Evolutionary conservation across 2,113 vertebrate genomes (phyloP).

Genomic region (Brachionichthys hirsutus): DNA sequence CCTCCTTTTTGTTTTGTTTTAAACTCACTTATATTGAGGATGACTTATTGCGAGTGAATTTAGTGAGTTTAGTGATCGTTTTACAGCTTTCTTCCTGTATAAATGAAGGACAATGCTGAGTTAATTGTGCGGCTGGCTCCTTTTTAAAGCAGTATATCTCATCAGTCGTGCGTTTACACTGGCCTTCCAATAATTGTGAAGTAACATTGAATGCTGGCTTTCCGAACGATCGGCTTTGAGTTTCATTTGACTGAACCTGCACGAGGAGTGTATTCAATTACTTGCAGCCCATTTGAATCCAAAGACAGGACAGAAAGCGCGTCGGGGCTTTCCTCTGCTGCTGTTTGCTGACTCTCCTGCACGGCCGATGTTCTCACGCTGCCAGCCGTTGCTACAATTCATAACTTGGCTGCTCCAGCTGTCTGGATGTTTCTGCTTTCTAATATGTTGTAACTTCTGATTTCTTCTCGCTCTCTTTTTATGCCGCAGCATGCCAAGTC

Average conservation of each 20-base stretch:
- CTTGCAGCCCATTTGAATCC: slow-evolving; percentile 66
- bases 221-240: slow-evolving; percentile 57
- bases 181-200: slow-evolving; percentile 24
- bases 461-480: background rate
- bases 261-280: slow-evolving; percentile 67
- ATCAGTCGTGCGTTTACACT: slow-evolving; percentile 43
- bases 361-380: slow-evolving; percentile 40
- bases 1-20: background rate
- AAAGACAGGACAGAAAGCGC: slow-evolving; percentile 61
- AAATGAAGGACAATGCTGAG: slow-evolving; percentile 25
- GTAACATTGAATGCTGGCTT: slow-evolving; percentile 17
- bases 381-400: slow-evolving; percentile 42
- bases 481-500: slow-evolving; percentile 36
- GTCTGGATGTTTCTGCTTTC: slow-evolving; percentile 37
- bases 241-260: slow-evolving; percentile 55
- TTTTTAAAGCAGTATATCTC: slow-evolving; percentile 34
- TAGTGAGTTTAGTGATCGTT: too few species aligned
- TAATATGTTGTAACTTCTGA: slow-evolving; percentile 49
- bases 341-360: slow-evolving; percentile 14
- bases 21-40: too few species aligned
- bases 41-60: too few species aligned
- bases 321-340: slow-evolving; percentile 55
- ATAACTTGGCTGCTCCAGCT: slow-evolving; percentile 33
- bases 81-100: slow-evolving; percentile 1
- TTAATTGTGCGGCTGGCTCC: slow-evolving; percentile 17